These are phyloP conservation scores for Apostichopus leukothele DNA, from an alignment of 53 echinoderm and acorn worm species.

Conservation along the genomic window DNA sequence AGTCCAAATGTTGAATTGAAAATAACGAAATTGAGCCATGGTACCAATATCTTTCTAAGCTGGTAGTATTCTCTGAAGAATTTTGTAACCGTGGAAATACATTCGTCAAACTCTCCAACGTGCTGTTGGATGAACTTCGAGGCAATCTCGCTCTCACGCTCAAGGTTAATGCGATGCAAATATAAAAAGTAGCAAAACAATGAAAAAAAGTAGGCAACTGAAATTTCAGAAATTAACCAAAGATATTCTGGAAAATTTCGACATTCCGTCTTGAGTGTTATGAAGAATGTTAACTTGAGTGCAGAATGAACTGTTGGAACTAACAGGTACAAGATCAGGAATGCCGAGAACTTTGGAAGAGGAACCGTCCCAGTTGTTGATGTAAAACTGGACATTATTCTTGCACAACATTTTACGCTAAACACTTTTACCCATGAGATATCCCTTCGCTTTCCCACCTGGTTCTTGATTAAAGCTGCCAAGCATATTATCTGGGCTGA, in stretches of 20 bases:
- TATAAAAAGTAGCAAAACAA: conserved; percentile 17
- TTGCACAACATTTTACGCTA: neutral
- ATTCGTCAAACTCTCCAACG: neutral
- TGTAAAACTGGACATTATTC: too few relatives aligned
- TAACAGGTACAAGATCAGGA: neutral
- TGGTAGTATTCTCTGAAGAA: conserved; percentile 9
- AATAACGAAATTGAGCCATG: neutral
- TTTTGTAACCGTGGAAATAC: neutral
- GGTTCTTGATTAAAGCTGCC: neutral
- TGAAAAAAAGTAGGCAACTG: conserved; percentile 10
- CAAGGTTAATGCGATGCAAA: neutral
- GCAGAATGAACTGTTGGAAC: neutral
- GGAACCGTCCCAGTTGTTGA: neutral
- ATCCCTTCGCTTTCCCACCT: neutral
- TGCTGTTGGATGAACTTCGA: neutral
- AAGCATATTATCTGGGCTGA: neutral
- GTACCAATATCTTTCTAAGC: neutral
- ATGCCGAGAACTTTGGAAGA: neutral
- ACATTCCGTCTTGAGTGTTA: neutral
- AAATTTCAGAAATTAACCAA: conserved; percentile 5
- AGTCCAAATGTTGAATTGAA: neutral
- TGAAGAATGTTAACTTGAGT: neutral
- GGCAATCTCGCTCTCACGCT: neutral
- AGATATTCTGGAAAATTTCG: neutral
- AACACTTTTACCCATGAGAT: neutral